Evolutionary conservation across 2,113 vertebrate species (phyloP).

Genomic region (Patagioenas fasciata): DNA sequence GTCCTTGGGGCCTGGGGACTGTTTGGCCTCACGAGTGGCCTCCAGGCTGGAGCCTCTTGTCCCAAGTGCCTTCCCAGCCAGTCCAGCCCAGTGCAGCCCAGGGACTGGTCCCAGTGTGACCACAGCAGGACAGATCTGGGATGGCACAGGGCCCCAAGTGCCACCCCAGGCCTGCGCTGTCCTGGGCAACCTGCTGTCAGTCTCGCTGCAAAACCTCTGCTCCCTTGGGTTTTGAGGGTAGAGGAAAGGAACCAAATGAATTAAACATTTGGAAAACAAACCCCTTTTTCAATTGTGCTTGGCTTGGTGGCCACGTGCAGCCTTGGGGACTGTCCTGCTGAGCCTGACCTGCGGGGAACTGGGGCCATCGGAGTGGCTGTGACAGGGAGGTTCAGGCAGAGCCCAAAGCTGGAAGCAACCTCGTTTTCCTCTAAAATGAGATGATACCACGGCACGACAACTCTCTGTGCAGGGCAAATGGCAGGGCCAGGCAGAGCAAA

Average conservation of each 20-base stretch:
- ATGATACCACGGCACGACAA: fast-evolving
- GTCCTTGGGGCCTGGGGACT: fast-evolving
- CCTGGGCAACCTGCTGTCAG: not conserved
- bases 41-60: not conserved
- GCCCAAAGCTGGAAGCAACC: not conserved
- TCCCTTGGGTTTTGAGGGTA: not conserved
- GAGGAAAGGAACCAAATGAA: not conserved
- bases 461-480: no score
- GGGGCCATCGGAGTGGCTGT: not conserved
- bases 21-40: fast-evolving
- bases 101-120: not conserved
- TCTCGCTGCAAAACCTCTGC: not conserved
- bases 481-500: not conserved
- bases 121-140: not conserved
- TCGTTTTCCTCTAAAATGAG: fast-evolving
- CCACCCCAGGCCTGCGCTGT: not conserved
- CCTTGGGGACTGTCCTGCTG: not conserved
- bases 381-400: not conserved
- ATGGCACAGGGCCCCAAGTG: not conserved
- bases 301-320: fast-evolving
- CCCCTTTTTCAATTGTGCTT: not conserved
- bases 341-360: not conserved
- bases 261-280: not conserved
- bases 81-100: not conserved
- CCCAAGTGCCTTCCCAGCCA: not conserved